phyloP scores from a whole-genome alignment of 1,140 invertebrate species.

The Bombus breviceps region DNA sequence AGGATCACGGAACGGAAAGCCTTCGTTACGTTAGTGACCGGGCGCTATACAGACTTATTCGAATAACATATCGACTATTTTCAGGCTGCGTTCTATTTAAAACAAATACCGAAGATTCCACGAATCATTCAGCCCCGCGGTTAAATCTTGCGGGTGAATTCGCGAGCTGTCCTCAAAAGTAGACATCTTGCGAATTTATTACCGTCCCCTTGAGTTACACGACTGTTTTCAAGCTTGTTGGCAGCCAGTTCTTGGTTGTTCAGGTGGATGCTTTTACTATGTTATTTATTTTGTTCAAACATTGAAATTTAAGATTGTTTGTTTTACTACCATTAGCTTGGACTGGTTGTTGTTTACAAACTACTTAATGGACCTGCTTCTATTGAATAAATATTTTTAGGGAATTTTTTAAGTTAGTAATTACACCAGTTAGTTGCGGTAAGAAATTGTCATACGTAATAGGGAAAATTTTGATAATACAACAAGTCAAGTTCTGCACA shows the following conservation, averaged over 20 bases:
- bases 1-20: conserved; percentile 4
- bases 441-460: not conserved
- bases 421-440: not conserved
- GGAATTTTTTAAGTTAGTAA: not conserved
- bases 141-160: not conserved
- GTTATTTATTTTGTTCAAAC: not conserved
- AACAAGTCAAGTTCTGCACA: not conserved
- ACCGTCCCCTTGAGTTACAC: not conserved
- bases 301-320: not conserved
- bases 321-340: too few relatives aligned
- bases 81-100: not conserved
- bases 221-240: not conserved
- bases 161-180: not conserved
- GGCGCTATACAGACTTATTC: not conserved
- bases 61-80: conserved; percentile 8
- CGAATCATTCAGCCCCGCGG: not conserved
- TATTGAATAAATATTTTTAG: not conserved
- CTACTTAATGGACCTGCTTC: not conserved
- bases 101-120: not conserved
- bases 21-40: conserved; percentile 17
- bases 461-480: not conserved
- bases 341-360: not conserved
- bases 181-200: not conserved
- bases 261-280: not conserved
- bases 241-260: not conserved